phyloP scores from a whole-genome alignment of 1,140 invertebrate species.

The Artemia franciscana region DNA sequence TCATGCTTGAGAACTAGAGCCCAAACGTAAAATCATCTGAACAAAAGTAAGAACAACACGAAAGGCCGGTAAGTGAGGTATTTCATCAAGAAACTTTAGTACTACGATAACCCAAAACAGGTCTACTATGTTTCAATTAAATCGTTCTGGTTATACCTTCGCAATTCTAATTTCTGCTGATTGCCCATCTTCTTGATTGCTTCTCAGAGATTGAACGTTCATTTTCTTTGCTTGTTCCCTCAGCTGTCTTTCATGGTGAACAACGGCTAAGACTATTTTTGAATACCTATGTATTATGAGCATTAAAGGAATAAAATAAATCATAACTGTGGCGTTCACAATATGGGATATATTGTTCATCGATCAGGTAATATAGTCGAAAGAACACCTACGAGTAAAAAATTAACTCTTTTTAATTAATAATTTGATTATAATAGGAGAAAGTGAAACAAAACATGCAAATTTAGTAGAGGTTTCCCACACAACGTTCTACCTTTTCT shows the following conservation, averaged over 20 bases:
- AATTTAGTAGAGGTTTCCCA: too few relatives aligned
- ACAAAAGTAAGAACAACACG: too few relatives aligned
- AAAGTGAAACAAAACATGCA: too few relatives aligned
- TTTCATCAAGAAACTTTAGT: too few relatives aligned
- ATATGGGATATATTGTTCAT: slow-evolving; percentile 22
- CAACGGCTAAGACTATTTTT: slow-evolving; percentile 44
- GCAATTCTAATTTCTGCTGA: slow-evolving; percentile 18
- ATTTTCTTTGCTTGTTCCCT: slow-evolving; percentile 59
- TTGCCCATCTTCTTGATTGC: slow-evolving; percentile 29
- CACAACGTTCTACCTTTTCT: too few relatives aligned
- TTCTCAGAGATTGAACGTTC: slow-evolving; percentile 50
- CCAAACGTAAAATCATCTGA: too few relatives aligned
- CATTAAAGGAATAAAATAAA: slow-evolving; percentile 41
- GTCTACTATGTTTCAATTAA: too few relatives aligned
- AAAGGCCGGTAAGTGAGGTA: too few relatives aligned
- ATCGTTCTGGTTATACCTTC: background rate
- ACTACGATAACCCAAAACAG: too few relatives aligned
- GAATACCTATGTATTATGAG: slow-evolving; percentile 50
- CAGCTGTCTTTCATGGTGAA: slow-evolving; percentile 54
- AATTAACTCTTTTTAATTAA: too few relatives aligned
- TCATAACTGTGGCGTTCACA: slow-evolving; percentile 36
- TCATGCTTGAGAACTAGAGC: too few relatives aligned
- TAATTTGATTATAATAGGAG: too few relatives aligned
- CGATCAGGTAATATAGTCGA: background rate
- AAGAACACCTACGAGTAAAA: background rate